A percentile compares a stretch with the other conserved stretches of the same genome.
These are phyloP conservation scores for Zaprionus bogoriensis DNA, from an alignment of 2,888 invertebrate genomes.

Conservation along the genomic window DNA sequence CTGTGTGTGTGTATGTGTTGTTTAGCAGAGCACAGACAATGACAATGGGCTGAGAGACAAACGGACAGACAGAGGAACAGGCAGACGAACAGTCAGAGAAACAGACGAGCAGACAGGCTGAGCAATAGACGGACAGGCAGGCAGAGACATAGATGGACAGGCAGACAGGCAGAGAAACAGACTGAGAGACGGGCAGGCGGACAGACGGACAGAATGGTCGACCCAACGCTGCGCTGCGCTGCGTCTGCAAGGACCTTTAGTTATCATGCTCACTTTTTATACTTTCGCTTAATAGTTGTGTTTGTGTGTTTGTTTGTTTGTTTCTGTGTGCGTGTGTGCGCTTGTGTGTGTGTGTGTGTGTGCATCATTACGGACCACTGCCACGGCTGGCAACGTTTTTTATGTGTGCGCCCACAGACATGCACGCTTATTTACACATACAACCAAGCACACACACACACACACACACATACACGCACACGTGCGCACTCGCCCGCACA, in stretches of 20 bases:
- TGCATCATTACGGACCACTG: conserved; percentile 63
- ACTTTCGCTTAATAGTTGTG: conserved; percentile 78
- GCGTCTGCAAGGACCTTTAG: conserved; percentile 72
- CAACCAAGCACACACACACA: conserved; percentile 14
- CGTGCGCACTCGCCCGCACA: conserved; percentile 22
- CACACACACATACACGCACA: conserved; percentile 20
- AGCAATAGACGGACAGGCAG: conserved; percentile 23
- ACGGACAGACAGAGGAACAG: conserved; percentile 21
- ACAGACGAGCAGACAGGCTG: too few species aligned
- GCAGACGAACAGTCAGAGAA: conserved; percentile 29
- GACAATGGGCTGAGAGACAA: conserved; percentile 46
- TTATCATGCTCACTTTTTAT: conserved; percentile 78
- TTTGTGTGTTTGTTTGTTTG: conserved; percentile 42
- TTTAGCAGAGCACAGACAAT: conserved; percentile 56
- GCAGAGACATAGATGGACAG: conserved; percentile 27
- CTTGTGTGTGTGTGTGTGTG: conserved; percentile 41
- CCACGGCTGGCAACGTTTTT: conserved; percentile 59
- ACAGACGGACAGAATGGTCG: conserved; percentile 38
- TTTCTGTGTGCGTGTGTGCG: conserved; percentile 14
- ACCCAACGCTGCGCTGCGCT: conserved; percentile 53
- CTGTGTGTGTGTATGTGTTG: conserved; percentile 17
- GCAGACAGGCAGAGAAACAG: conserved; percentile 33
- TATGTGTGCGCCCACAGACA: conserved; percentile 55
- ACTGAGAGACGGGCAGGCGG: conserved; percentile 17
- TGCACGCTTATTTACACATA: conserved; percentile 34